phyloP scores from a whole-genome alignment of 2,113 vertebrate genomes.

The Condylura cristata region DNA sequence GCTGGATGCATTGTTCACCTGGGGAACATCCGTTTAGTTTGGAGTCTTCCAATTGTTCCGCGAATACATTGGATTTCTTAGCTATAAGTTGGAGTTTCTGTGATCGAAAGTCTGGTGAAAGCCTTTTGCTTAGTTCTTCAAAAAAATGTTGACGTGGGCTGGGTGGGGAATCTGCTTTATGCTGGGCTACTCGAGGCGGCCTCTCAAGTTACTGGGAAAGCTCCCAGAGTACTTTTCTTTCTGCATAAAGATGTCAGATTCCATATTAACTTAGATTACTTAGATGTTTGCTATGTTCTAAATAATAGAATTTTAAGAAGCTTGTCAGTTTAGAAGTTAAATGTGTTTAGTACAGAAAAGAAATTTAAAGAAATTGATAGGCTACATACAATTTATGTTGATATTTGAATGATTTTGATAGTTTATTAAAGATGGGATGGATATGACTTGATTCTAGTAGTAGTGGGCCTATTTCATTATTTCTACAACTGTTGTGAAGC shows the following conservation, averaged over 20 bases:
- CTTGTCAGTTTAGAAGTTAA: constrained; percentile 20
- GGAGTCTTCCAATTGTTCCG: background rate
- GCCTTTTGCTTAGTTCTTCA: background rate
- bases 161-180: background rate
- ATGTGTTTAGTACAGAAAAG: background rate
- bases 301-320: background rate
- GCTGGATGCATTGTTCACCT: background rate
- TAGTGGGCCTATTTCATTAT: background rate
- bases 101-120: background rate
- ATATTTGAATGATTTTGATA: background rate
- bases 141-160: background rate
- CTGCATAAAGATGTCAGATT: background rate
- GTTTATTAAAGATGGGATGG: background rate
- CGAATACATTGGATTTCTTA: background rate
- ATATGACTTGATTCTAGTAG: background rate
- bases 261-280: background rate
- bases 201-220: background rate
- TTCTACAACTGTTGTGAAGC: background rate
- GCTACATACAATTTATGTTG: background rate
- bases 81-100: background rate
- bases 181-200: background rate
- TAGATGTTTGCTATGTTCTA: background rate
- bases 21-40: background rate
- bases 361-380: background rate
- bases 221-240: background rate